Percentiles rank a stretch among this genome's conserved stretches.
phyloP scores from a whole-genome alignment of 2,888 invertebrate species.

The Drosophila planitibia region DNA sequence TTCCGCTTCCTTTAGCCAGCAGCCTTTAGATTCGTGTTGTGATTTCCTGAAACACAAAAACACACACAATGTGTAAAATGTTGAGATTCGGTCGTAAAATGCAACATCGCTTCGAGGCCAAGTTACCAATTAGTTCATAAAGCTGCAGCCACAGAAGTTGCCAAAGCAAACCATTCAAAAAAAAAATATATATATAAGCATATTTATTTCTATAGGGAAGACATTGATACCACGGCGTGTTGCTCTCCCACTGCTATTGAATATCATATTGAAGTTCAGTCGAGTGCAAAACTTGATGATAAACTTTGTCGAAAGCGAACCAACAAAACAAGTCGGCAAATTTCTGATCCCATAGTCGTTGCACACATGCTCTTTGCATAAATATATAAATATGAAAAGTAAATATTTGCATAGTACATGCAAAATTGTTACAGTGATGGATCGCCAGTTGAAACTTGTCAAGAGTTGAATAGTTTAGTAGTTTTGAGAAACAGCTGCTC shows the following conservation, averaged over 20 bases:
- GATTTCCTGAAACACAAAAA: conserved; percentile 42
- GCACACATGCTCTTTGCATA: conserved; percentile 6
- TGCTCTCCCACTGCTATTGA: conserved; percentile 36
- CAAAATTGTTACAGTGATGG: not conserved
- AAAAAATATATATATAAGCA: no score
- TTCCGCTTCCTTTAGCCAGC: conserved; percentile 45
- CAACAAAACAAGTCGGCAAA: conserved; percentile 3
- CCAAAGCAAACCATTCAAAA: not conserved
- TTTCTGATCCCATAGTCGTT: not conserved
- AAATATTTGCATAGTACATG: not conserved
- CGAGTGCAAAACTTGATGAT: conserved; percentile 75
- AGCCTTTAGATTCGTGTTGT: conserved; percentile 46
- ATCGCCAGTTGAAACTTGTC: not conserved
- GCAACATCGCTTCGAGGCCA: conserved; percentile 32
- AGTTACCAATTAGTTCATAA: conserved; percentile 53
- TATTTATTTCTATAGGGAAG: not conserved
- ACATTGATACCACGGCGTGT: conserved; percentile 30
- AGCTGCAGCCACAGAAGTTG: conserved; percentile 7
- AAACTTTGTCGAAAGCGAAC: conserved; percentile 54
- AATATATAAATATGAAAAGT: not conserved
- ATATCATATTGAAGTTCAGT: conserved; percentile 60
- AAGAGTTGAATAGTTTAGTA: not conserved
- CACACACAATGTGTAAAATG: conserved; percentile 33
- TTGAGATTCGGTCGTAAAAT: conserved; percentile 16
- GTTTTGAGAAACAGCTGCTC: not conserved